Evolutionary conservation across 2,797 vertebrate species (phyloP), one percentile per base, ranked within the genome.

Genomic region (Spheniscus humboldti): DNA sequence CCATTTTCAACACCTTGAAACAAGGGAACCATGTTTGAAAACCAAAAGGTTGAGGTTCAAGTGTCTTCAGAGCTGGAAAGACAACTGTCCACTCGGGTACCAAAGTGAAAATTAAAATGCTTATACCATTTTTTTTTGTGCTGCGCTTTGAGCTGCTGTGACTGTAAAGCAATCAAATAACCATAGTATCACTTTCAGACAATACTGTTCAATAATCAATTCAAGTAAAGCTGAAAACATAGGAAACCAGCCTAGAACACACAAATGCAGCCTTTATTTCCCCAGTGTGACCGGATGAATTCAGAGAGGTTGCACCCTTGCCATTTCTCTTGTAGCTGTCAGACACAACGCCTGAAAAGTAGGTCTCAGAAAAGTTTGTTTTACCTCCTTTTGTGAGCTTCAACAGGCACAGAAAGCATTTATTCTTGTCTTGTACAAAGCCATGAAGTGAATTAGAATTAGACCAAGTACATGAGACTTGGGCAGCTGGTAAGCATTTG

Each of bases 281-380:
- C 63, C 45, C 81, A 24, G 14, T 11, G 45, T 48, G 73, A 86
- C 19, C 11, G 13, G 16, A 19, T 67, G 37, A 86, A 67, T 81
- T 89, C 76, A 57, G 43, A 50, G 53, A 56, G 33, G 15, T 11
- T 43, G 50, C 50, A 69, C 41, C 39, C 17, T 59, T 55, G 43
- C 52, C 35, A 31, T 90, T 95, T 87, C 57, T 43, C 1, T 2
- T 9, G 11, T 30, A 47, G 30, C 47, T 76, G 63, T 63, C 75
- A 95, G 86, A 90, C 60, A 69, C 15, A 91, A 79, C 79, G 52
- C 18, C 60, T 63, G 35, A 71, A 85, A 96, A 85, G 47, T 9
- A 81, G 62, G 45, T 76, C 63, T 79, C 50, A 55, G 67, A 76
- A 67, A 78, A 76, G 33, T 94, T 89, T 76, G 59, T 13, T 92